Percentiles rank a stretch among this genome's conserved stretches.
Evolutionary conservation across 2,888 invertebrate species (phyloP).

Genomic region (Schizaphis graminum): DNA sequence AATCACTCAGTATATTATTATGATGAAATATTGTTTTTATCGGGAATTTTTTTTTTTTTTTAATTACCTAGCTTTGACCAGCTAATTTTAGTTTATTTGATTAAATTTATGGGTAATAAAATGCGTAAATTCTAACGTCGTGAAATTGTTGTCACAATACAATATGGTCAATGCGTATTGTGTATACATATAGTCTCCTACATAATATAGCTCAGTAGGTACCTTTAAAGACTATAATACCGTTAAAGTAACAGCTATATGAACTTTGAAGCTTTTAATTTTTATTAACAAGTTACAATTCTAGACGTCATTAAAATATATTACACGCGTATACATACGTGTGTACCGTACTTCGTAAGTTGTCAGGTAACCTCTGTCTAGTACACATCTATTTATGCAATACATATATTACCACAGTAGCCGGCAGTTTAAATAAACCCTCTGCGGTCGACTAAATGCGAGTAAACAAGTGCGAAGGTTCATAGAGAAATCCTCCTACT

Average conservation of each 20-base stretch:
- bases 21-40: neutral
- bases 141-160: neutral
- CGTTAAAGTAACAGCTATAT: neutral
- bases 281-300: neutral
- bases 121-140: neutral
- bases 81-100: neutral
- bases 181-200: neutral
- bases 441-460: neutral
- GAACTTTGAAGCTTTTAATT: neutral
- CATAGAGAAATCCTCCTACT: neutral
- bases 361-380: neutral
- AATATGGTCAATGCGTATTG: neutral
- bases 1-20: neutral
- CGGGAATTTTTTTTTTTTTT: neutral
- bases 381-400: neutral
- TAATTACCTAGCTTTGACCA: neutral
- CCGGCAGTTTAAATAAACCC: conserved; percentile 41
- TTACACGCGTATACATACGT: neutral
- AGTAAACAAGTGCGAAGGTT: conserved; percentile 44
- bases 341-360: neutral
- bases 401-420: neutral
- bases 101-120: neutral
- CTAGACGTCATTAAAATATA: neutral
- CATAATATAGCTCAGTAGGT: neutral
- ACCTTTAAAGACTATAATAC: neutral